These are phyloP conservation scores for Drusus annulatus DNA, from an alignment of 1,140 invertebrate species.

Conservation along the genomic window DNA sequence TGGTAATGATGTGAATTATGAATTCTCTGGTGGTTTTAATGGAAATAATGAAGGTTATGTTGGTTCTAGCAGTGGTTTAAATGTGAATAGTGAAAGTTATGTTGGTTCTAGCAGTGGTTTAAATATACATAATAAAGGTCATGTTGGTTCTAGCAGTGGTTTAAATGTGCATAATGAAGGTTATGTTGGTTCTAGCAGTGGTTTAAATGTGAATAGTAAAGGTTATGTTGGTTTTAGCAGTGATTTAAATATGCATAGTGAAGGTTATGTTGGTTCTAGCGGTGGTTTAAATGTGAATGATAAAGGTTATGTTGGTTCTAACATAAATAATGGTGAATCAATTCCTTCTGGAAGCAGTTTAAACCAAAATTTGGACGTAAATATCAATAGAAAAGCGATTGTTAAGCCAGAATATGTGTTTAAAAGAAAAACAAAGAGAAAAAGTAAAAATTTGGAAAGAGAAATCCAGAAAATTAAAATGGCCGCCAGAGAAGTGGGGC, in stretches of 20 bases:
- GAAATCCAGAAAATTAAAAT: slow-evolving; percentile 5
- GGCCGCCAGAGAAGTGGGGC: neutral
- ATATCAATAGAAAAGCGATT: slow-evolving; percentile 2
- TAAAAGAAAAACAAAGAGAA: slow-evolving; percentile 36
- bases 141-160: too few relatives aligned
- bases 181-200: too few relatives aligned
- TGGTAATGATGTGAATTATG: neutral
- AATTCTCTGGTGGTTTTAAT: too few relatives aligned
- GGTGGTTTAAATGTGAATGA: too few relatives aligned
- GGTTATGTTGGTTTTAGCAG: too few relatives aligned
- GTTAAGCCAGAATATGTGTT: slow-evolving; percentile 50
- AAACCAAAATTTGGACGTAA: neutral
- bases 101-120: too few relatives aligned
- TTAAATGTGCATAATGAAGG: neutral
- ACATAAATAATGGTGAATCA: too few relatives aligned
- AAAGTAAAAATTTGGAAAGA: neutral
- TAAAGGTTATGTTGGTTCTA: too few relatives aligned
- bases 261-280: neutral
- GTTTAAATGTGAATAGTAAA: neutral
- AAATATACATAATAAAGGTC: neutral
- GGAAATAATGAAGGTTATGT: neutral
- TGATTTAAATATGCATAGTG: neutral
- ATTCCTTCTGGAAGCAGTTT: too few relatives aligned
- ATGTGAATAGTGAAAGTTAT: neutral
- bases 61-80: too few relatives aligned